Conservation (phyloP, 1,140 invertebrate genomes). For the Drosophila sp. region DNA sequence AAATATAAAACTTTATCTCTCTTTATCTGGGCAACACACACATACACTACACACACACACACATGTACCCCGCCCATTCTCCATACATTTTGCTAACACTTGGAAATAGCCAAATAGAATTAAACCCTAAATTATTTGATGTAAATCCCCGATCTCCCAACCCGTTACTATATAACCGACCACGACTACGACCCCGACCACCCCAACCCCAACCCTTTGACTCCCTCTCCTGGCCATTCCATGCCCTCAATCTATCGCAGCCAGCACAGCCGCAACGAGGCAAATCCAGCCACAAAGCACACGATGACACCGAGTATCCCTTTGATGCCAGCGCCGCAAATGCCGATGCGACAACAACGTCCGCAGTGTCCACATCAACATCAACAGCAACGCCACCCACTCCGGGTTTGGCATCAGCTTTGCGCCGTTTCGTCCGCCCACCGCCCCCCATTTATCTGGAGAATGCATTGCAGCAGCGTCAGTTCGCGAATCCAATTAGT, state of each 20-base stretch:
- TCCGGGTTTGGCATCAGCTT: neutral
- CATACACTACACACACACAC: constrained; percentile 6
- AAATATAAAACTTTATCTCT: constrained; percentile 66
- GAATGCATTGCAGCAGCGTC: constrained; percentile 85
- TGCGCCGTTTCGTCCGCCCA: constrained; percentile 21
- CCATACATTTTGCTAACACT: constrained; percentile 53
- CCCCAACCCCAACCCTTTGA: no score
- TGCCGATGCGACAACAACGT: constrained; percentile 52
- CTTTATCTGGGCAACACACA: constrained; percentile 39
- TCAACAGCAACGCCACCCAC: neutral
- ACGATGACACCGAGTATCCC: constrained; percentile 67
- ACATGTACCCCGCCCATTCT: constrained; percentile 39
- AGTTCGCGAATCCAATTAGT: constrained; percentile 89
- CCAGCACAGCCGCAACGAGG: constrained; percentile 56
- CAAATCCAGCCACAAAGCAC: constrained; percentile 76
- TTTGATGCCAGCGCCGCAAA: constrained; percentile 68
- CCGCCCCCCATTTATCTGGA: constrained; percentile 62
- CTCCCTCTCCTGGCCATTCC: constrained; percentile 24
- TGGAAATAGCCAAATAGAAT: constrained; percentile 78
- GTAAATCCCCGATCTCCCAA: constrained; percentile 45
- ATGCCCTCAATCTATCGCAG: constrained; percentile 64
- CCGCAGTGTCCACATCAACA: constrained; percentile 31
- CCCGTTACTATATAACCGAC: constrained; percentile 13
- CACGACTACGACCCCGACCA: neutral
- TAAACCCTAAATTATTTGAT: constrained; percentile 82